These are phyloP conservation scores for Desmophyllum pertusum DNA, from an alignment of 92 coral and sea anemone species.

Conservation along the genomic window DNA sequence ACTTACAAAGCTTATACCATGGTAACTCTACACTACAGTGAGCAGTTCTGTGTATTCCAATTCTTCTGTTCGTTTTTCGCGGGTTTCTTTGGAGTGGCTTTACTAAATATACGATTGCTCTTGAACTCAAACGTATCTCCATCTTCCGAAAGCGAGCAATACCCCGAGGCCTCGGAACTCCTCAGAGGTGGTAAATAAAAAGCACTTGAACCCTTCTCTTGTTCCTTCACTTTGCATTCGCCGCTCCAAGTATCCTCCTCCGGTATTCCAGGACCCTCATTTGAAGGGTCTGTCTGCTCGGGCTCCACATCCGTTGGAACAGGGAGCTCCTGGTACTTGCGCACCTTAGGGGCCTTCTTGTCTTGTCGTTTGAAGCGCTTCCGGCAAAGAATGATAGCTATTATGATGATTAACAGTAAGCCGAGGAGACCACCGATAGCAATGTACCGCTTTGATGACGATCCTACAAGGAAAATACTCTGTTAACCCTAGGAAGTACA, in stretches of 20 bases:
- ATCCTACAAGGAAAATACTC: neutral
- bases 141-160: conserved; percentile 30
- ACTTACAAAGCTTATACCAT: neutral
- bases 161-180: conserved; percentile 26
- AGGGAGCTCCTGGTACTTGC: conserved; percentile 36
- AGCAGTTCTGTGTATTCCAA: conserved; percentile 35
- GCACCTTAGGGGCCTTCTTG: conserved; percentile 15
- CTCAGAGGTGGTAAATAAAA: conserved; percentile 11
- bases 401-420: conserved; percentile 20
- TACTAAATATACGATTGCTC: conserved; percentile 1
- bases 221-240: neutral
- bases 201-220: neutral
- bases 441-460: conserved; percentile 30
- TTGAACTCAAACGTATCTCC: conserved; percentile 12
- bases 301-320: conserved; percentile 15
- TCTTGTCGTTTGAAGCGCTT: conserved; percentile 27
- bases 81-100: neutral
- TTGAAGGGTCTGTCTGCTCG: conserved; percentile 12
- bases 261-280: conserved; percentile 3
- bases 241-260: conserved; percentile 23
- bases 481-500: neutral
- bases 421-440: conserved; percentile 26
- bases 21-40: conserved; percentile 5
- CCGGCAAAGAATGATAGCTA: conserved; percentile 34
- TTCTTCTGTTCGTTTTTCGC: conserved; percentile 20